Conservation (phyloP, 2,797 vertebrate genomes). For the Spondyliosoma cantharus region DNA sequence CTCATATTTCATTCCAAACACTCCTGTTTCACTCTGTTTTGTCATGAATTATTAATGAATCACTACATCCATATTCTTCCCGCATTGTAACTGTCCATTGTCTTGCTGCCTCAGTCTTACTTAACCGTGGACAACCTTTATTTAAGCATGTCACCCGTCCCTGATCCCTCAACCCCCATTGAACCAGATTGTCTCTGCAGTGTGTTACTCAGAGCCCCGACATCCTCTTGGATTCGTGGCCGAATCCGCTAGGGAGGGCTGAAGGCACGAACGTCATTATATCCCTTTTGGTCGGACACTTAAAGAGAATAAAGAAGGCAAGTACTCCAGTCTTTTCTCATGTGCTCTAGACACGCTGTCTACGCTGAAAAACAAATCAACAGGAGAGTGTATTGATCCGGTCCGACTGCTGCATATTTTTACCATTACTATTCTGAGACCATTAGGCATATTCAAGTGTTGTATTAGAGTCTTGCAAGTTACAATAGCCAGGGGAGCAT, state of each 20-base stretch:
- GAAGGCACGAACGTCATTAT: slow-evolving; percentile 10
- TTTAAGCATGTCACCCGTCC: neutral
- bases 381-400: neutral
- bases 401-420: slow-evolving; percentile 3
- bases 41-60: slow-evolving; percentile 49
- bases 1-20: slow-evolving; percentile 35
- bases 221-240: neutral
- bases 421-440: neutral
- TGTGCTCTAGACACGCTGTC: slow-evolving; percentile 10
- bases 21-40: slow-evolving; percentile 23
- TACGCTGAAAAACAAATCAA: neutral
- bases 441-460: neutral
- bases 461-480: neutral
- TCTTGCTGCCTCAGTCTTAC: neutral
- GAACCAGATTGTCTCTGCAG: slow-evolving; percentile 6
- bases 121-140: slow-evolving; percentile 1
- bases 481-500: neutral
- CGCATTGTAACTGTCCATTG: neutral
- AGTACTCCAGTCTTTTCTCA: slow-evolving; percentile 3
- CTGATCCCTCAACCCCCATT: neutral
- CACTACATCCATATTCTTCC: slow-evolving; percentile 11
- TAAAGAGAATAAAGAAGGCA: slow-evolving; percentile 27
- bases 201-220: neutral
- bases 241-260: slow-evolving; percentile 30
- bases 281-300: slow-evolving; percentile 8